Evolutionary conservation across 2,888 invertebrate genomes (phyloP).

Genomic region (Drosophila cyrtoloma): DNA sequence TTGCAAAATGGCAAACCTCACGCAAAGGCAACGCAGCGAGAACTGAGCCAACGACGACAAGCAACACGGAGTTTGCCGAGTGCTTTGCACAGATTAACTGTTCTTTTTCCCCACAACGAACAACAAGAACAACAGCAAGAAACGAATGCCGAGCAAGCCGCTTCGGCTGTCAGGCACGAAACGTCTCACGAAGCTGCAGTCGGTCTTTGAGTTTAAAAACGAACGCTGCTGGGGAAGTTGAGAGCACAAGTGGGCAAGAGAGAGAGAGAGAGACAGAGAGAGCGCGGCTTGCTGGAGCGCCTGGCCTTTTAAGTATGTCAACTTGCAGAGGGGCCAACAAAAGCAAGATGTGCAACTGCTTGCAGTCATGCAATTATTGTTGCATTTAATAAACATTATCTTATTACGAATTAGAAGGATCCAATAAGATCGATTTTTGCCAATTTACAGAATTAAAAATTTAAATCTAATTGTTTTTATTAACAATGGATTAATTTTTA

Average conservation of each 20-base stretch:
- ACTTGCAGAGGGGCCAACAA: slow-evolving; percentile 12
- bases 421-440: neutral
- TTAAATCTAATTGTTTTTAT: neutral
- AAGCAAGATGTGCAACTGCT: slow-evolving; percentile 9
- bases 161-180: slow-evolving; percentile 32
- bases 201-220: slow-evolving; percentile 20
- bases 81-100: slow-evolving; percentile 50
- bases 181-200: slow-evolving; percentile 31
- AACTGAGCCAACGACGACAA: slow-evolving; percentile 60
- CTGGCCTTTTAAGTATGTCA: slow-evolving; percentile 38
- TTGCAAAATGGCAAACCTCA: slow-evolving; percentile 44
- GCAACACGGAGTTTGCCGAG: slow-evolving; percentile 22
- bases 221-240: slow-evolving; percentile 7
- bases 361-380: neutral
- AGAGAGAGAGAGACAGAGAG: neutral
- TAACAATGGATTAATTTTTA: neutral
- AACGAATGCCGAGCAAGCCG: slow-evolving; percentile 27
- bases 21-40: slow-evolving; percentile 75
- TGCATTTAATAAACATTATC: neutral
- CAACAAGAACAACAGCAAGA: slow-evolving; percentile 1
- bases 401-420: neutral
- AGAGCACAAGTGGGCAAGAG: neutral
- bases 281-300: neutral
- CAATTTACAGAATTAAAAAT: no score
- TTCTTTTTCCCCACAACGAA: slow-evolving; percentile 5